Evolutionary conservation across 1,140 invertebrate species (phyloP), one percentile per base, ranked within the genome.

Genomic region (Pseudomyrmex dendroicus): DNA sequence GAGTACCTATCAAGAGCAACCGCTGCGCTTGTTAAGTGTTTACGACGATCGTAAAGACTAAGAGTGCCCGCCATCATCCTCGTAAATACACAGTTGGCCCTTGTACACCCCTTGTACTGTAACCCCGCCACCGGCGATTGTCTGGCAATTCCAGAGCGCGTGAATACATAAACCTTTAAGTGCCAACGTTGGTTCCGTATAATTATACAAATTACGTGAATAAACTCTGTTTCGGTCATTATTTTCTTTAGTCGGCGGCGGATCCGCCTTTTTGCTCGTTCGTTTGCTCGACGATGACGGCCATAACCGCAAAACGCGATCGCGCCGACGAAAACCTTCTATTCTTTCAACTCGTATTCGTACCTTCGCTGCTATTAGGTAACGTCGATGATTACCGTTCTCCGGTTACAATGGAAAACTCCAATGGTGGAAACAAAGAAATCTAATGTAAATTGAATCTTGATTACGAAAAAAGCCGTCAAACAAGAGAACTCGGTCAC

Each of bases 1-100:
- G 50, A 25, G 15, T 20, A 20, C 67, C 67, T 35, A 35, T 35
- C 35, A 35, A 35, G 35, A 20, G 8, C 20, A 20, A 57, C 20
- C 44, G 73, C 57, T 50, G 73, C 52, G 48, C 82, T 78, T 83
- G 82, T 83, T 78, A 78, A 83, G 17, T 73, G 63, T 76, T 83
- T 59, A 83, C 63, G 54, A n/a, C 82, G 73, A 68, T 83, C 82
- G 82, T 83, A 83, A 83, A 83, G 54, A 54, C 56, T 44, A 52
- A 78, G 82, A 72, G 46, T 12, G 57, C 20, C 54, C 15, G 50
- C 17, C 56, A 54, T 25, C 66, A 22, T 59, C 12, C 44, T 72
- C 76, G 46, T 80, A 80, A 80, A 72, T n/a, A 72, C 54, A 25
- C 64, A 15, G 54, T 15, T 15, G 35, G 1, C 9, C 1, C 46